Base-by-base conservation (phyloP, 92 coral and sea anemone genomes). In the Porites evermanni region DNA sequence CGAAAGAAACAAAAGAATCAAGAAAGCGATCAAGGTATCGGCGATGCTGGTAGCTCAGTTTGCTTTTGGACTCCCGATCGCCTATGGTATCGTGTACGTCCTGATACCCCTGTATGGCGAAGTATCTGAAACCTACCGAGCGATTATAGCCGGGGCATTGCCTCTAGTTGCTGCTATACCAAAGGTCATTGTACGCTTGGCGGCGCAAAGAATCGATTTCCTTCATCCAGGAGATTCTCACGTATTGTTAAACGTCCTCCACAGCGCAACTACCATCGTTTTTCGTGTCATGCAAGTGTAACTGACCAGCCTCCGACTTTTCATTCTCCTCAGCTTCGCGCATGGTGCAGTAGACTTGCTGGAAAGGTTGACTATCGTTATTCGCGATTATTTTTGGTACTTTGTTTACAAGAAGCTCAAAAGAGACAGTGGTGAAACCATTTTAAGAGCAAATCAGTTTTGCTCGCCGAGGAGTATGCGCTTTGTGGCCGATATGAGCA, bases 201-300 rank as follows among this genome's bases (percentile, higher is more conserved):
- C 86, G 12, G 89, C 89, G 8, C 91, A 90, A 70, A 84, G 85
- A 64, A 78, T 89, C 53, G 79, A 87, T 16, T 84, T 86, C 17
- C 75, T 82, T 2, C 90, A 91, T 38, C 92, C 93, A 24, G 95
- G 92, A 1, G 80, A 68, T 10, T 70, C 87, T 53, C 80, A 91
- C 83, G 84, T 69, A 12, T 52, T 91, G 17, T 89, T 89, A 9
- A 74, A 70, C 51, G 60, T 54, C 12, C 53, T 87, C 21, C 85
- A 79, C 75, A 92, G 79, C 6, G 79, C 78, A 1, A 66, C 88
- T 2, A 88, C 94, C 4, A 71, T 86, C 9, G 86, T 90, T 1
- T 91, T 85, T 68, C 92, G 97, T 7, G 79, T 86, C 18, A 81
- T 94, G 90, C 97, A 91, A 84, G 95, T 93, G 1, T 91, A 94